Conservation (phyloP, 2,113 vertebrate genomes). For the Canis aureus region DNA sequence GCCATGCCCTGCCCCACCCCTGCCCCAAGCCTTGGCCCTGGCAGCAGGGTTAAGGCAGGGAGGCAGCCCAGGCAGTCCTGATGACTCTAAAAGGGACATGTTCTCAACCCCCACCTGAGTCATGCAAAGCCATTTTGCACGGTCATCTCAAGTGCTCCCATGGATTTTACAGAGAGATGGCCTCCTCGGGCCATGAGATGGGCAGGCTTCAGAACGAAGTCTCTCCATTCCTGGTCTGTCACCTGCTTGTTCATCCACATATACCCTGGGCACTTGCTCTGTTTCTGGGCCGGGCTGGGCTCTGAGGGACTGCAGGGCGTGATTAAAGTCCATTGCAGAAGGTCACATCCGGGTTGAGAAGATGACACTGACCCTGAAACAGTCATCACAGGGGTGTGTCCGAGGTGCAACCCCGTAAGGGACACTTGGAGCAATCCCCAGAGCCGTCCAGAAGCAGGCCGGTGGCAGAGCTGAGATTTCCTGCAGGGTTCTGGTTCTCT, state of each 20-base stretch:
- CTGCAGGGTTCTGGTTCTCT: rapidly evolving
- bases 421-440: background rate
- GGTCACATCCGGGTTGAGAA: background rate
- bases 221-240: background rate
- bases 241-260: background rate
- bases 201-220: background rate
- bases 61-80: background rate
- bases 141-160: background rate
- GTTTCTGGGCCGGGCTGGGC: background rate
- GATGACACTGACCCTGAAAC: background rate
- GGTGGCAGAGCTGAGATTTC: background rate
- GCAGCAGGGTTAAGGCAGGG: background rate
- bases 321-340: background rate
- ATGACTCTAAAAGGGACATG: background rate
- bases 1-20: background rate
- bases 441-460: background rate
- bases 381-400: background rate
- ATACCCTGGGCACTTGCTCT: background rate
- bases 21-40: background rate
- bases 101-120: background rate
- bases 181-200: background rate
- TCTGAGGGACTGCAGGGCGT: background rate
- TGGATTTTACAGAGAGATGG: background rate
- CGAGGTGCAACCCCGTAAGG: rapidly evolving
- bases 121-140: rapidly evolving